phyloP scores from a whole-genome alignment of 1,140 invertebrate species.

The Pygmarrhopalites habei region DNA sequence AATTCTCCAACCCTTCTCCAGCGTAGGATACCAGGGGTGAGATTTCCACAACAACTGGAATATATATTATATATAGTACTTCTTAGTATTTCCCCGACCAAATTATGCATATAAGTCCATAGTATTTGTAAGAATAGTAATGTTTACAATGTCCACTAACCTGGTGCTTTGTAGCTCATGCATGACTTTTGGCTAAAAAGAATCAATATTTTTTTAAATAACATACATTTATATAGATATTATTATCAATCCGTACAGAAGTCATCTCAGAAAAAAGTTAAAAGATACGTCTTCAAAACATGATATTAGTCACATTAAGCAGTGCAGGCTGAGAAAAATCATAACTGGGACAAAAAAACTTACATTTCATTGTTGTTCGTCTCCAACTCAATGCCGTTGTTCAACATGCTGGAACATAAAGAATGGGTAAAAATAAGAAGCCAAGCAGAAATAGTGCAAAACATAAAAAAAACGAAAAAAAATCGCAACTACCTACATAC shows the following conservation, averaged over 20 bases:
- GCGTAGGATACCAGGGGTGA: slow-evolving; percentile 85
- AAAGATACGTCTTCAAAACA: too few relatives aligned
- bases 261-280: too few relatives aligned
- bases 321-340: background rate
- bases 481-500: slow-evolving; percentile 8
- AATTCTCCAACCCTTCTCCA: slow-evolving; percentile 68
- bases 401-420: slow-evolving; percentile 37
- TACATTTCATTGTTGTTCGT: slow-evolving; percentile 43
- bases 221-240: slow-evolving; percentile 7
- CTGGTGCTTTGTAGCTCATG: slow-evolving; percentile 50
- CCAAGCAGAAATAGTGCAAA: slow-evolving; percentile 21
- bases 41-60: slow-evolving; percentile 76
- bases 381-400: slow-evolving; percentile 41
- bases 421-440: slow-evolving; percentile 27
- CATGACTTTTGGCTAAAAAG: slow-evolving; percentile 45
- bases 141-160: too few relatives aligned
- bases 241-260: slow-evolving; percentile 3
- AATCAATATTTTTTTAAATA: slow-evolving; percentile 9
- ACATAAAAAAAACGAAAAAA: slow-evolving; percentile 24
- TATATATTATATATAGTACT: too few relatives aligned
- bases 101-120: too few relatives aligned
- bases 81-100: too few relatives aligned
- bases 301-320: background rate
- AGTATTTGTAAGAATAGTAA: too few relatives aligned
- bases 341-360: slow-evolving; percentile 22